These are phyloP conservation scores for Rhingia rostrata DNA, from an alignment of 2,888 invertebrate species.

Conservation along the genomic window DNA sequence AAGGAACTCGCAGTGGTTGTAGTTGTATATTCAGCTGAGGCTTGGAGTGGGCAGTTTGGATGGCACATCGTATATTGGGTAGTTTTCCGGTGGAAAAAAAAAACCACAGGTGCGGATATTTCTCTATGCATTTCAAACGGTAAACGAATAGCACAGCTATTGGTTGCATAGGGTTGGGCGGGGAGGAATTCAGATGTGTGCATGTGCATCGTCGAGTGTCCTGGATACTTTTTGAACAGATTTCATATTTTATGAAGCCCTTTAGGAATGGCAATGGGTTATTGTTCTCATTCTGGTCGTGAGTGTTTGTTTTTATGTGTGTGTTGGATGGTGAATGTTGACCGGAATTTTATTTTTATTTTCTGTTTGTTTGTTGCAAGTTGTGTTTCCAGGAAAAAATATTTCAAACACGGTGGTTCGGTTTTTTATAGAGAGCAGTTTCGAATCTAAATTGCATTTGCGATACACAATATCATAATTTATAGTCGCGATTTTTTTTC, in stretches of 20 bases:
- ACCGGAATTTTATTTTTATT: slow-evolving; percentile 1
- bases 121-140: slow-evolving; percentile 58
- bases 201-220: slow-evolving; percentile 35
- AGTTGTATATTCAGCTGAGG: too few species aligned
- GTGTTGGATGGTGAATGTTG: not conserved
- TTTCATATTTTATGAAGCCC: slow-evolving; percentile 68
- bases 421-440: slow-evolving; percentile 13
- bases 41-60: not conserved
- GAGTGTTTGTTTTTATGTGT: too few species aligned
- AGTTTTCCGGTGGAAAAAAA: slow-evolving; percentile 21
- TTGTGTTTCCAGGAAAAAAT: not conserved
- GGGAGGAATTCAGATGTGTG: slow-evolving; percentile 30
- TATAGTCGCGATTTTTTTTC: slow-evolving; percentile 29
- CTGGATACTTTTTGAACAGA: slow-evolving; percentile 55
- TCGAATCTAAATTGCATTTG: slow-evolving; percentile 58
- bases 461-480: slow-evolving; percentile 57
- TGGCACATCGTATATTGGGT: not conserved
- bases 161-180: slow-evolving; percentile 28
- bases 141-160: slow-evolving; percentile 31
- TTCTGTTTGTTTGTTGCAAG: not conserved
- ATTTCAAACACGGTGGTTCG: not conserved
- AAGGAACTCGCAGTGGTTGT: too few species aligned
- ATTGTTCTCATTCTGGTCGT: too few species aligned
- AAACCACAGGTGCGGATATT: slow-evolving; percentile 64
- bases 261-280: not conserved